These are phyloP conservation scores for Pomatostomus ruficeps DNA, from an alignment of 2,113 vertebrate genomes.

Conservation along the genomic window DNA sequence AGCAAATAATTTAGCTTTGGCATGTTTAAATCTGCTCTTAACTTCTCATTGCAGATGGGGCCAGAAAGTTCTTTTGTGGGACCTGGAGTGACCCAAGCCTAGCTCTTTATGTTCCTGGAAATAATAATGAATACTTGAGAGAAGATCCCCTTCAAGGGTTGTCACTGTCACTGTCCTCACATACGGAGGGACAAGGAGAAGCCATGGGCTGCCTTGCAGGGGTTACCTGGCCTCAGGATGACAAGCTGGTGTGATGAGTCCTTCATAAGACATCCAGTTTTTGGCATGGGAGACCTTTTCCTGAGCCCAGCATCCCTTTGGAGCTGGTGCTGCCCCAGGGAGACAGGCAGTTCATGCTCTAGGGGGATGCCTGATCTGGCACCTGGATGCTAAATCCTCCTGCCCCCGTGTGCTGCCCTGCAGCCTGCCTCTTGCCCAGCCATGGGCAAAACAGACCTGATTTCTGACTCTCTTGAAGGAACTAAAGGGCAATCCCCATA, in stretches of 20 bases:
- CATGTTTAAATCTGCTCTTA: not conserved
- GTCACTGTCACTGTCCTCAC: not conserved
- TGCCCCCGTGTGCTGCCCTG: not conserved
- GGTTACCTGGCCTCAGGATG: not conserved
- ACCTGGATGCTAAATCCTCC: not conserved
- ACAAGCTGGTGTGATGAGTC: not conserved
- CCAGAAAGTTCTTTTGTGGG: not conserved
- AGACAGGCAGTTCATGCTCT: accelerated
- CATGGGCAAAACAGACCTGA: not conserved
- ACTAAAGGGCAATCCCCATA: not conserved
- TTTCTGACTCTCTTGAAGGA: not conserved
- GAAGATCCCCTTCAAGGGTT: not conserved
- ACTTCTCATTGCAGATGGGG: not conserved
- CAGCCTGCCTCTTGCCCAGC: not conserved
- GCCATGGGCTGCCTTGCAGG: not conserved
- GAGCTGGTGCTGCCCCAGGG: not conserved
- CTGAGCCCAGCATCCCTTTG: not conserved
- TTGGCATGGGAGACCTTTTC: not conserved
- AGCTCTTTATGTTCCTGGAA: not conserved
- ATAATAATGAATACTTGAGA: not conserved
- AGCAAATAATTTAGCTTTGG: not conserved
- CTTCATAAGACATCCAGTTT: not conserved
- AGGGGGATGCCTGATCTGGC: not conserved
- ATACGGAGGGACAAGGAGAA: not conserved
- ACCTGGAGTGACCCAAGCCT: not conserved